Base-by-base conservation (phyloP, 2,797 vertebrate species). In the Pyrocephalus nanus region DNA sequence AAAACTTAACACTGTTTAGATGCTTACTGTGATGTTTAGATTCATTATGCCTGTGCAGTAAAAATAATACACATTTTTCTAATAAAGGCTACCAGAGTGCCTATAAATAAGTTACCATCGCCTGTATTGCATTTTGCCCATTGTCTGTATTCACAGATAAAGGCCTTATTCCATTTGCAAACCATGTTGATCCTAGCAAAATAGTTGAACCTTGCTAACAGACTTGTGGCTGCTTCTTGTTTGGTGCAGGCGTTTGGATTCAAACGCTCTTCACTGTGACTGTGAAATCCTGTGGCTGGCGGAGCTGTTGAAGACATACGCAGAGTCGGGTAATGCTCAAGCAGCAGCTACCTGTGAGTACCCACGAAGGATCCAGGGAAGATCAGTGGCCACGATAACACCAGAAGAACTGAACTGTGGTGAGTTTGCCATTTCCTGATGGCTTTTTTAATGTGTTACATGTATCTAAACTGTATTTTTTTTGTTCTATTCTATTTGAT, bases 271-370 rank as follows among this genome's bases (percentile, higher is more conserved):
- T 43, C 99, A 98, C 97, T 99, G 99, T 61, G 99, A 99, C 98
- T 99, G 99, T 76, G 99, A 99, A 84, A 98, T 99, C 93, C 98
- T 99, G 73, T 99, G 99, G 99, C 96, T 99, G 97, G 99, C 99
- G 0, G 99, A 99, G 95, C 97, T 99, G 92, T 95, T 99, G 92
- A 99, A 99, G 96, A 98, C 98, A 4, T 99, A 99, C 0, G 99
- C 99, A 0, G 98, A 99, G 96, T 99, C 99, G 0, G 99, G 99
- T 15, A 99, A 99, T 1, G 99, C 99, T 3, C 99, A 99, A 95
- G 99, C 99, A 1, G 99, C 99, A 0, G 99, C 99, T 69, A 99
- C 99, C 95, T 99, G 99, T 22, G 99, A 99, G 90, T 98, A 98
- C 54, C 99, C 99, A 8, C 97, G 98, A 42, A 98, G 98, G 36